Percentiles rank a stretch among this genome's conserved stretches.
Conservation (phyloP, 2,888 invertebrate species). For the Aspidapion aeneum region DNA sequence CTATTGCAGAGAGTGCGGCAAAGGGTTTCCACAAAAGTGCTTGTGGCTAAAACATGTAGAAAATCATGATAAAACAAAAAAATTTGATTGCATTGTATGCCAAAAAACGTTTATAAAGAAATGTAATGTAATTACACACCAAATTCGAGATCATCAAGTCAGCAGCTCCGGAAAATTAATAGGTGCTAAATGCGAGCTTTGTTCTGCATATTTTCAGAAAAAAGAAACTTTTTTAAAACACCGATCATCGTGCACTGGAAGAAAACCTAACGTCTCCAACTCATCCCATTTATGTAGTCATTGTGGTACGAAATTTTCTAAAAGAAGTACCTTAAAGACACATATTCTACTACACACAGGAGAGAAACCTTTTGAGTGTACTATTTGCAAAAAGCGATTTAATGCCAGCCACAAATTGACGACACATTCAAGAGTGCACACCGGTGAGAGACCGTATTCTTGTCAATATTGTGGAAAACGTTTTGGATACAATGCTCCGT, state of each 20-base stretch:
- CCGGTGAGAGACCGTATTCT: no score
- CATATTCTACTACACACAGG: slow-evolving; percentile 47
- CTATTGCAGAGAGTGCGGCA: no score
- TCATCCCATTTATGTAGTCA: slow-evolving; percentile 35
- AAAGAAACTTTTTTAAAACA: slow-evolving; percentile 47
- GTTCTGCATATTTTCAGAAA: slow-evolving; percentile 38
- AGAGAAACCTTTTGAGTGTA: slow-evolving; percentile 47
- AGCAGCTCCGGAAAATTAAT: slow-evolving; percentile 46
- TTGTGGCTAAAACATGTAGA: no score
- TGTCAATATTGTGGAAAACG: slow-evolving; percentile 45
- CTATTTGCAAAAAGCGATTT: slow-evolving; percentile 50
- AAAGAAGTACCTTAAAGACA: slow-evolving; percentile 31
- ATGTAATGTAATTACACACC: slow-evolving; percentile 34
- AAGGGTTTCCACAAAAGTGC: no score
- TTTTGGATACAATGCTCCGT: no score
- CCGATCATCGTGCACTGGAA: slow-evolving; percentile 40
- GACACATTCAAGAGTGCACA: slow-evolving; percentile 40
- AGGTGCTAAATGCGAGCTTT: slow-evolving; percentile 42
- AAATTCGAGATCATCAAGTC: slow-evolving; percentile 48
- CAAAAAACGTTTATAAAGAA: no score
- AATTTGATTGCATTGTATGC: no score
- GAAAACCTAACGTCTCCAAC: slow-evolving; percentile 19
- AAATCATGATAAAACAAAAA: no score
- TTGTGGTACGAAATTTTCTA: slow-evolving; percentile 38
- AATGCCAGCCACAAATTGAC: slow-evolving; percentile 40